phyloP scores from a whole-genome alignment of 2,113 vertebrate species.

The Vireo altiloquus region DNA sequence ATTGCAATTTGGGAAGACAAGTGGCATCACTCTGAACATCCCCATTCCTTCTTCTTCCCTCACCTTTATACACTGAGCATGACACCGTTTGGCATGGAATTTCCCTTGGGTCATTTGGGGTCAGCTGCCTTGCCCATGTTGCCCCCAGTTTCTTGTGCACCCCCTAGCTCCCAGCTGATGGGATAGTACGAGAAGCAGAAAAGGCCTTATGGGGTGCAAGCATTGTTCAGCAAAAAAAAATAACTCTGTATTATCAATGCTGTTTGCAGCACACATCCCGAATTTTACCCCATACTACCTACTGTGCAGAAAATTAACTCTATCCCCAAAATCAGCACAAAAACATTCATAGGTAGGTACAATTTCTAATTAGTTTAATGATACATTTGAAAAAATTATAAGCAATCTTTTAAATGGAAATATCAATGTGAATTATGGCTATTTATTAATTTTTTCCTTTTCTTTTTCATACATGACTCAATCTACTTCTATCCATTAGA shows the following conservation, averaged over 20 bases:
- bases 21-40: neutral
- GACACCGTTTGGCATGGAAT: no score
- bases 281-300: neutral
- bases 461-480: neutral
- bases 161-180: neutral
- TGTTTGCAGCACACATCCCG: neutral
- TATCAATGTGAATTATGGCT: neutral
- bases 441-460: neutral
- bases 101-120: no score
- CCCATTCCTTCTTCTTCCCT: neutral
- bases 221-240: neutral
- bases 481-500: no score
- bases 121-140: no score
- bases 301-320: neutral
- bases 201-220: neutral
- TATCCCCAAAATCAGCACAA: neutral
- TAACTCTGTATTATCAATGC: no score
- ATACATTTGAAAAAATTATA: neutral
- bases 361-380: neutral
- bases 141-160: neutral
- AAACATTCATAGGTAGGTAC: neutral
- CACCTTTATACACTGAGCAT: neutral
- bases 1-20: neutral
- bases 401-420: neutral
- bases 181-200: fast-evolving